These are phyloP conservation scores for Elymnias hypermnestra DNA, from an alignment of 1,140 invertebrate species.

Conservation along the genomic window DNA sequence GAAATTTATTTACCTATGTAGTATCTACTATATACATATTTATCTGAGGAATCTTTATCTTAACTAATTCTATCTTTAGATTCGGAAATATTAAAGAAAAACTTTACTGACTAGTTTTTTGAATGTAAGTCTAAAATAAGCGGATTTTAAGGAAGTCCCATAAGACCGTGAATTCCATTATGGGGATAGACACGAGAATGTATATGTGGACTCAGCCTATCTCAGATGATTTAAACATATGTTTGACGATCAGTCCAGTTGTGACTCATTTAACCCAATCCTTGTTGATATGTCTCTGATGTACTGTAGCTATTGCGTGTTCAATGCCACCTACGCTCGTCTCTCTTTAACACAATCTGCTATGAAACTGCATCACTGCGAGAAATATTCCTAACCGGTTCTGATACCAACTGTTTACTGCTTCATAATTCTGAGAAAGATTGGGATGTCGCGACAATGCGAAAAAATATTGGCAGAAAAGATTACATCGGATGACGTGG, in stretches of 20 bases:
- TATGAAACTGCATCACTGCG: slow-evolving; percentile 6
- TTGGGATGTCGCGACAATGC: slow-evolving; percentile 5
- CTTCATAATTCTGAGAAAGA: slow-evolving; percentile 7
- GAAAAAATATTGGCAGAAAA: not conserved
- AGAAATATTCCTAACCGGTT: slow-evolving; percentile 11
- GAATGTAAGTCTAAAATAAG: too few relatives aligned
- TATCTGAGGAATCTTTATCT: too few relatives aligned
- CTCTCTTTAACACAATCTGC: slow-evolving; percentile 3
- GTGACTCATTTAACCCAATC: slow-evolving; percentile 11
- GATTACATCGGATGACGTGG: not conserved
- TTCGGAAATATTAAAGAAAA: too few relatives aligned
- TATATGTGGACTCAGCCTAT: too few relatives aligned
- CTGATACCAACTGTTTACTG: slow-evolving; percentile 1
- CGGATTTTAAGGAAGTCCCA: too few relatives aligned
- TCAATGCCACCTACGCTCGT: slow-evolving; percentile 3
- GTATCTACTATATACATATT: too few relatives aligned
- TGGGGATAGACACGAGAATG: too few relatives aligned
- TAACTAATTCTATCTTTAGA: too few relatives aligned
- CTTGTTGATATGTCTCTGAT: slow-evolving; percentile 2
- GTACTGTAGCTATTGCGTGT: slow-evolving; percentile 8
- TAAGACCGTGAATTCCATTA: too few relatives aligned
- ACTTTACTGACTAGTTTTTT: too few relatives aligned
- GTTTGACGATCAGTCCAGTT: slow-evolving; percentile 2
- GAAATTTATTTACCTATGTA: too few relatives aligned
- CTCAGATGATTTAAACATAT: not conserved